Conservation (phyloP, 2,888 invertebrate genomes). For the Luffia ferchaultella region DNA sequence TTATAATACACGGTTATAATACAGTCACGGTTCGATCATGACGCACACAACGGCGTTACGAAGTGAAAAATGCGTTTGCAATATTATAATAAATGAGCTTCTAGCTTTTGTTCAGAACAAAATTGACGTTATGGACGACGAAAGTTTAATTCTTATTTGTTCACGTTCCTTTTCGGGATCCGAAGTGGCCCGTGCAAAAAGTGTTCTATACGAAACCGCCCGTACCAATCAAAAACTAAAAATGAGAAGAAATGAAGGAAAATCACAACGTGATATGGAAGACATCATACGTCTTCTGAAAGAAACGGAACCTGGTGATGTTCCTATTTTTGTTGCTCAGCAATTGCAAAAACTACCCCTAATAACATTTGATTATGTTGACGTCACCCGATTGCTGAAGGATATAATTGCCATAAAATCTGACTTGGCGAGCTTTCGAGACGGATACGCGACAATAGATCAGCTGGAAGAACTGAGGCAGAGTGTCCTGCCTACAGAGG, state of each 20-base stretch:
- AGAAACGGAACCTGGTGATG: slow-evolving; percentile 10
- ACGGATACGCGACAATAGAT: too few relatives aligned
- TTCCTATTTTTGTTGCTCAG: slow-evolving; percentile 13
- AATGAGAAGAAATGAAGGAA: neutral
- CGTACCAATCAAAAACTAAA: neutral
- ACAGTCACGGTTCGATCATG: too few relatives aligned
- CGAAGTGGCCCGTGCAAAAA: neutral
- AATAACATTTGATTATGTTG: slow-evolving; percentile 11
- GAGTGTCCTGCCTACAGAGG: too few relatives aligned
- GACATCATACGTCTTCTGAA: too few relatives aligned
- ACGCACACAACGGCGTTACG: too few relatives aligned
- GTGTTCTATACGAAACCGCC: neutral
- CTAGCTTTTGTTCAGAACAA: slow-evolving; percentile 9
- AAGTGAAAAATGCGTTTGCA: too few relatives aligned
- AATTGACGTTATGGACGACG: slow-evolving; percentile 8
- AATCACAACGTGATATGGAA: slow-evolving; percentile 1
- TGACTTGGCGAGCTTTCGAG: too few relatives aligned
- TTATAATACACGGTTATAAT: too few relatives aligned
- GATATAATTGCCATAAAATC: neutral
- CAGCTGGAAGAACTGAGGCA: too few relatives aligned
- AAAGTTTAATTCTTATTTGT: too few relatives aligned
- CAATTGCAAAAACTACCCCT: slow-evolving; percentile 11
- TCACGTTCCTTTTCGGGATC: neutral
- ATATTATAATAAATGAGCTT: slow-evolving; percentile 13
- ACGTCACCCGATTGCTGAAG: slow-evolving; percentile 12